These are phyloP conservation scores for Hemistola chrysoprasaria DNA, from an alignment of 2,888 invertebrate species.

Conservation along the genomic window DNA sequence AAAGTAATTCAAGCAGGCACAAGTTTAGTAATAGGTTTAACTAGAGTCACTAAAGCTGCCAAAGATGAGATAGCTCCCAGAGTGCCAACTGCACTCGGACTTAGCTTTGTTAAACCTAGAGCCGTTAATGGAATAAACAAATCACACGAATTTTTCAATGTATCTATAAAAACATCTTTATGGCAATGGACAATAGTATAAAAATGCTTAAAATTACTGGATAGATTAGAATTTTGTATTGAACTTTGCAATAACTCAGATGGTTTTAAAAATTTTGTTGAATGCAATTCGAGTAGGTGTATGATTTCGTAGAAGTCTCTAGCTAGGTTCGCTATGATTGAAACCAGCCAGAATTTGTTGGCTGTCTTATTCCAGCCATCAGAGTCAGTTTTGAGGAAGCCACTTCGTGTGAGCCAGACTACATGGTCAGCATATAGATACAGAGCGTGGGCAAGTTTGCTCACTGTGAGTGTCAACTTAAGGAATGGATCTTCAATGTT, in stretches of 20 bases:
- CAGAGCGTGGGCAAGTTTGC: conserved; percentile 89
- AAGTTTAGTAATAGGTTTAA: conserved; percentile 91
- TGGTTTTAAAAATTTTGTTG: conserved; percentile 62
- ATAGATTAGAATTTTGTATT: conserved; percentile 43
- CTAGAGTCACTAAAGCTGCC: conserved; percentile 88
- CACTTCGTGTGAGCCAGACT: conserved; percentile 91
- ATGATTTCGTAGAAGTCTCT: conserved; percentile 93
- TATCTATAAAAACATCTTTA: conserved; percentile 89
- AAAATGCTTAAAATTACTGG: conserved; percentile 49
- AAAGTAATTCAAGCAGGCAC: conserved; percentile 77
- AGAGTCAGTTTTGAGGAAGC: conserved; percentile 85
- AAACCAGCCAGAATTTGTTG: conserved; percentile 93
- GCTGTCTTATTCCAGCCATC: conserved; percentile 88
- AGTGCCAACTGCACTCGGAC: conserved; percentile 89
- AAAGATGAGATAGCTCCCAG: conserved; percentile 91
- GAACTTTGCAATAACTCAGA: conserved; percentile 60
- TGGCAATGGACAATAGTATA: conserved; percentile 58
- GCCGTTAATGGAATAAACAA: conserved; percentile 92
- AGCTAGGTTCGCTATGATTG: conserved; percentile 89
- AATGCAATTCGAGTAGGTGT: conserved; percentile 81
- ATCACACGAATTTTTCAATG: conserved; percentile 93
- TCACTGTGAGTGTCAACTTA: conserved; percentile 87
- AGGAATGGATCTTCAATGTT: conserved; percentile 88
- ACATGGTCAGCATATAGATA: conserved; percentile 93
- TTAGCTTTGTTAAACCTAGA: conserved; percentile 89